phyloP scores from a whole-genome alignment of 2,888 invertebrate species.

The Camptogramma bilineatum region DNA sequence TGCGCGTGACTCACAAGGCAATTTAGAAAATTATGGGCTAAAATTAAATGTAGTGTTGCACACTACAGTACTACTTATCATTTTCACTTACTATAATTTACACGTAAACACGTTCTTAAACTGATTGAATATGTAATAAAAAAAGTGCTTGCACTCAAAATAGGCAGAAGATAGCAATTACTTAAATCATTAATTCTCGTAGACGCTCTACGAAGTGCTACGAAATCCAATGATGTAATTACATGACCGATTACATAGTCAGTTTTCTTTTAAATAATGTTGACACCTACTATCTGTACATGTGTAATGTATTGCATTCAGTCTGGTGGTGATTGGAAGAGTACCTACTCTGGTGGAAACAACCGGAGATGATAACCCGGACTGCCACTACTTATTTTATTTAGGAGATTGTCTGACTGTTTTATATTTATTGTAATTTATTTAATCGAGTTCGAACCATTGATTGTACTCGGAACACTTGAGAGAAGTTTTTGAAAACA shows the following conservation, averaged over 20 bases:
- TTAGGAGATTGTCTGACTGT: not conserved
- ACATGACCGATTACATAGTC: slow-evolving; percentile 17
- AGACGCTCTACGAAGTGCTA: slow-evolving; percentile 41
- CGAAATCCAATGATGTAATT: slow-evolving; percentile 35
- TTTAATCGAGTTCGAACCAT: not conserved
- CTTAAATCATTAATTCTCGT: slow-evolving; percentile 22
- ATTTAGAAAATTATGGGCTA: slow-evolving; percentile 31
- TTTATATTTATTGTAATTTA: not conserved
- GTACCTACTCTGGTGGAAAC: slow-evolving; percentile 25
- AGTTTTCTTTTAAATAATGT: slow-evolving; percentile 19
- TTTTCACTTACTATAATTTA: not conserved
- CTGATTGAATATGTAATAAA: too few relatives aligned
- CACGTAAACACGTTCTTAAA: not conserved
- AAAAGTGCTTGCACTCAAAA: too few relatives aligned
- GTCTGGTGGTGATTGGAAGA: slow-evolving; percentile 28
- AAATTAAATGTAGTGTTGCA: slow-evolving; percentile 5
- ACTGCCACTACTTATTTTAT: not conserved
- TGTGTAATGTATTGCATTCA: slow-evolving; percentile 23
- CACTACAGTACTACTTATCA: not conserved
- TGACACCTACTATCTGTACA: slow-evolving; percentile 17
- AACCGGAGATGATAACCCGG: slow-evolving; percentile 19
- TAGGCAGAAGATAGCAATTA: not conserved
- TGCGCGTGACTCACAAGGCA: slow-evolving; percentile 29
- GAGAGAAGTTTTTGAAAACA: too few relatives aligned
- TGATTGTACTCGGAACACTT: not conserved